These are phyloP conservation scores for Montipora foliosa DNA, from an alignment of 64 coral and sea anemone genomes.

Conservation along the genomic window DNA sequence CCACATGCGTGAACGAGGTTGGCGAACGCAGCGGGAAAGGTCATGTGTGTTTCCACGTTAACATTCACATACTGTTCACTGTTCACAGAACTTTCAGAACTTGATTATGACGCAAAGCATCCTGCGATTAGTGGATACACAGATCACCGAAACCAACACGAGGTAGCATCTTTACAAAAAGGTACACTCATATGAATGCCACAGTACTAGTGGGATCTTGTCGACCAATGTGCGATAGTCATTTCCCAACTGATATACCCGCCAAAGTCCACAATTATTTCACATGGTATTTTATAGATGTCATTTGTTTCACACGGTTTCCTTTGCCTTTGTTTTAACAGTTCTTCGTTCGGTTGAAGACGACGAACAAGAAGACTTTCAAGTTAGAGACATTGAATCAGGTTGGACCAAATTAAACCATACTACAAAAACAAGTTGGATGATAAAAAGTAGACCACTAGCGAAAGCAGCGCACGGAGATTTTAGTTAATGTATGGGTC, in stretches of 20 bases:
- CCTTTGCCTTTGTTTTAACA: background rate
- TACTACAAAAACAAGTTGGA: background rate
- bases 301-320: background rate
- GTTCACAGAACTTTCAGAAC: too few species aligned
- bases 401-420: background rate
- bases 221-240: too few species aligned
- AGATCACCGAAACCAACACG: too few species aligned
- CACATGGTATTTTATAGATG: background rate
- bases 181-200: too few species aligned
- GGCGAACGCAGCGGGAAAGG: too few species aligned
- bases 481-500: background rate
- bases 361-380: slow-evolving; percentile 49
- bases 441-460: background rate
- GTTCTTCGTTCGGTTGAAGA: slow-evolving; percentile 67
- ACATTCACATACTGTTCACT: too few species aligned
- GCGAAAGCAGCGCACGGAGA: background rate
- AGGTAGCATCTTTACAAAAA: too few species aligned
- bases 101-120: too few species aligned
- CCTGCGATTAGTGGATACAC: too few species aligned
- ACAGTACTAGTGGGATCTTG: too few species aligned
- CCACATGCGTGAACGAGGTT: too few species aligned
- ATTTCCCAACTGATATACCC: too few species aligned
- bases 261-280: background rate
- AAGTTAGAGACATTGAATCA: slow-evolving; percentile 52
- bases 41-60: background rate